These are phyloP conservation scores for Hippocampus kuda DNA, from an alignment of 2,797 vertebrate genomes.

Conservation along the genomic window DNA sequence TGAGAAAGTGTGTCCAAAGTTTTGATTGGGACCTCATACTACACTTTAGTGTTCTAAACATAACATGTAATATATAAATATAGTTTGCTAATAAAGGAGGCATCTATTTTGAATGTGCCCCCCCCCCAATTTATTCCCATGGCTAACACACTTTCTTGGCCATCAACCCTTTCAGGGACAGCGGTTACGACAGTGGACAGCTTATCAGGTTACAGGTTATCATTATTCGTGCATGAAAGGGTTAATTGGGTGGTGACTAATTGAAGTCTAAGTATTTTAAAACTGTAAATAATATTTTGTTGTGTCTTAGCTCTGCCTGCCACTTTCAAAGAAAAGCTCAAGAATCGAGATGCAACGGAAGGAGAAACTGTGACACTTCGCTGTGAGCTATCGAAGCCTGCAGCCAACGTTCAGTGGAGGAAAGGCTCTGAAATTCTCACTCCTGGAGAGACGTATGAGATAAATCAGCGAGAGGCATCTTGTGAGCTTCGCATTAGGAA, in stretches of 20 bases:
- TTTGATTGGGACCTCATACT: too few relatives aligned
- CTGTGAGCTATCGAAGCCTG: constrained; percentile 3
- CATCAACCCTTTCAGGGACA: too few relatives aligned
- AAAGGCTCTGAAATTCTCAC: background rate
- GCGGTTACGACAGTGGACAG: too few relatives aligned
- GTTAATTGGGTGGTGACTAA: too few relatives aligned
- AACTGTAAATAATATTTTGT: background rate
- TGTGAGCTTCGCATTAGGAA: background rate
- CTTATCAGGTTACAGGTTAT: too few relatives aligned
- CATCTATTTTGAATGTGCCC: background rate
- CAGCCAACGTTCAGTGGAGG: constrained; percentile 2
- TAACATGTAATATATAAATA: too few relatives aligned
- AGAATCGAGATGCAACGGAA: constrained; percentile 1
- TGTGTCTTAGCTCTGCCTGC: background rate
- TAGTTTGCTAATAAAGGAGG: background rate
- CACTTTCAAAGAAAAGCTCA: constrained; percentile 5
- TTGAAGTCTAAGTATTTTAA: background rate
- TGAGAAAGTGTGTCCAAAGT: too few relatives aligned
- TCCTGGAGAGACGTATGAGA: background rate
- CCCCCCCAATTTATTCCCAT: too few relatives aligned
- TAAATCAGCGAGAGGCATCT: background rate
- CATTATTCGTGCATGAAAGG: too few relatives aligned
- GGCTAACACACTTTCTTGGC: too few relatives aligned
- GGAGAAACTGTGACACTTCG: background rate
- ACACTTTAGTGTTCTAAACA: too few relatives aligned